Conservation (phyloP, 2,113 vertebrate species). For the Ptilorrhoa leucosticta region DNA sequence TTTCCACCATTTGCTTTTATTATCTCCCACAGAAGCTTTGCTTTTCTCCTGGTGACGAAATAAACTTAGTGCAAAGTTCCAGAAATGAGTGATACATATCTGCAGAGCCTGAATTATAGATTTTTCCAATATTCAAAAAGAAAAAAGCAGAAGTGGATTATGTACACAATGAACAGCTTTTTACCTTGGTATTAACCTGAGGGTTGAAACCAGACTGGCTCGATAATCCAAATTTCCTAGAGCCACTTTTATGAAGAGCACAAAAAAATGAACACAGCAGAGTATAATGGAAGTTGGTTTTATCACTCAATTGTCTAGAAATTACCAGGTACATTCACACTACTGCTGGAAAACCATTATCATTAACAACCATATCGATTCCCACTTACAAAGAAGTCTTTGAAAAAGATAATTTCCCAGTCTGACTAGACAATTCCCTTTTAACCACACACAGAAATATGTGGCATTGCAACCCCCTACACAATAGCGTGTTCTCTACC, state of each 20-base stretch:
- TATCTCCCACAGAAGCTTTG: neutral
- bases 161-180: neutral
- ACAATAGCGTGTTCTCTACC: neutral
- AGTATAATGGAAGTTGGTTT: neutral
- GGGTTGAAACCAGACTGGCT: neutral
- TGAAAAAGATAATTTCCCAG: neutral
- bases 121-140: neutral
- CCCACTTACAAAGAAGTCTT: constrained; percentile 18
- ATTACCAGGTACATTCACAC: constrained; percentile 22
- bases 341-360: constrained; percentile 4
- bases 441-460: neutral
- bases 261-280: neutral
- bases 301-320: constrained; percentile 27
- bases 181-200: neutral
- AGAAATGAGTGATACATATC: neutral
- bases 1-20: neutral
- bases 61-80: neutral
- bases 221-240: neutral
- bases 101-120: neutral
- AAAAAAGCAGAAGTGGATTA: neutral
- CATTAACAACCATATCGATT: constrained; percentile 27
- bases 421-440: constrained; percentile 15
- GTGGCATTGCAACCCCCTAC: neutral
- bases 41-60: neutral
- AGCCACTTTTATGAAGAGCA: neutral